Percentiles rank a stretch among this genome's conserved stretches.
phyloP scores from a whole-genome alignment of 2,888 invertebrate species.

The Macrophya annulata region DNA sequence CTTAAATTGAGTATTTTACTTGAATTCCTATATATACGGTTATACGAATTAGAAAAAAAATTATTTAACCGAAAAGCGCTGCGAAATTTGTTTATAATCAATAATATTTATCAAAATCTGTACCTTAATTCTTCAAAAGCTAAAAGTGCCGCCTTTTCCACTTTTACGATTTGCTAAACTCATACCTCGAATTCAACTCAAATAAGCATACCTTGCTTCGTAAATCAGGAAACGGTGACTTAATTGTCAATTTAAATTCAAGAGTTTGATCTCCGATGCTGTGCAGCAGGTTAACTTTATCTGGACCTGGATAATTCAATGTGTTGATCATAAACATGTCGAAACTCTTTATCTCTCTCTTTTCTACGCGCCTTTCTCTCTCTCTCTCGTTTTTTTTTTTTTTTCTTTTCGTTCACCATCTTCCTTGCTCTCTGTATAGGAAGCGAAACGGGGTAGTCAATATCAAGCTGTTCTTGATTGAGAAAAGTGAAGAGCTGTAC shows the following conservation, averaged over 20 bases:
- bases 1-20: not conserved
- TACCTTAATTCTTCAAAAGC: too few relatives aligned
- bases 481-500: constrained; percentile 16
- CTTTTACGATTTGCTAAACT: not conserved
- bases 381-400: not conserved
- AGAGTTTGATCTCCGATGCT: not conserved
- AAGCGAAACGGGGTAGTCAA: constrained; percentile 20
- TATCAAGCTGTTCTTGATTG: constrained; percentile 43
- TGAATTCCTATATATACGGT: not conserved
- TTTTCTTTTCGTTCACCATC: not conserved
- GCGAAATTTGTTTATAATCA: not conserved
- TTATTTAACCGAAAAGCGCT: not conserved
- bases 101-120: not conserved
- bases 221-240: not conserved
- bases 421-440: not conserved
- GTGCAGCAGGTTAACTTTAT: not conserved
- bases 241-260: not conserved
- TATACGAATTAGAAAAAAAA: not conserved
- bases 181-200: not conserved
- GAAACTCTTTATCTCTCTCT: not conserved
- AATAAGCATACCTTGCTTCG: not conserved
- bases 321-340: constrained; percentile 6
- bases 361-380: not conserved
- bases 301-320: not conserved
- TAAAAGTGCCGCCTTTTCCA: too few relatives aligned